phyloP scores from a whole-genome alignment of 2,888 invertebrate genomes.

The Cantharis nigra region DNA sequence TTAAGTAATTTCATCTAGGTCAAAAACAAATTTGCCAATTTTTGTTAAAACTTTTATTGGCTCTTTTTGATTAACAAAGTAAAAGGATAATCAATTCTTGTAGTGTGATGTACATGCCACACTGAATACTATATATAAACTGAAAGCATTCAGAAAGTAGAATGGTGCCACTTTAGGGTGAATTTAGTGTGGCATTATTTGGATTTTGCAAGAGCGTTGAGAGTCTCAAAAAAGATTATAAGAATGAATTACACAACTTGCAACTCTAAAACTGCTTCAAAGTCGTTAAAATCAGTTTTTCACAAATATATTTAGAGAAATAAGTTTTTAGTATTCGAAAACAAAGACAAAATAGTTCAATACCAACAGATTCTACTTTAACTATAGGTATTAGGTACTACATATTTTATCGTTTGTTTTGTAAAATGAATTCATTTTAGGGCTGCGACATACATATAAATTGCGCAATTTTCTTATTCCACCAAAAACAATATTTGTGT shows the following conservation, averaged over 20 bases:
- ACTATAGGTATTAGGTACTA: too few relatives aligned
- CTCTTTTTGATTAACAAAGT: not conserved
- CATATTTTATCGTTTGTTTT: not conserved
- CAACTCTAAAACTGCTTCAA: not conserved
- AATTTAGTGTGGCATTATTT: not conserved
- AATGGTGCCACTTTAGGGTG: not conserved
- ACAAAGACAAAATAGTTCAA: too few relatives aligned
- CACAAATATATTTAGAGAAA: not conserved
- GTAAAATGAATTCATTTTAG: not conserved
- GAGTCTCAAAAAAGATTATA: not conserved
- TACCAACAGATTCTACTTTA: too few relatives aligned
- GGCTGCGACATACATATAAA: not conserved
- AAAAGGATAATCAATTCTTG: not conserved
- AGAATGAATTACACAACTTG: not conserved
- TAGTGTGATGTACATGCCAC: not conserved
- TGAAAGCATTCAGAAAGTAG: not conserved
- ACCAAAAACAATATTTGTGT: not conserved
- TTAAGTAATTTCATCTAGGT: too few relatives aligned
- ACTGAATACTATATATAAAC: not conserved
- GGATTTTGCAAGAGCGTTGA: not conserved
- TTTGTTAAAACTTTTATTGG: too few relatives aligned
- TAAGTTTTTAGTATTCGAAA: too few relatives aligned
- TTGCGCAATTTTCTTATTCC: not conserved
- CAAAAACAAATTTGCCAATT: too few relatives aligned
- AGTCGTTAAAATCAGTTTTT: not conserved